These are phyloP conservation scores for Anoura caudifer DNA, from an alignment of 2,113 vertebrate genomes.

Conservation along the genomic window DNA sequence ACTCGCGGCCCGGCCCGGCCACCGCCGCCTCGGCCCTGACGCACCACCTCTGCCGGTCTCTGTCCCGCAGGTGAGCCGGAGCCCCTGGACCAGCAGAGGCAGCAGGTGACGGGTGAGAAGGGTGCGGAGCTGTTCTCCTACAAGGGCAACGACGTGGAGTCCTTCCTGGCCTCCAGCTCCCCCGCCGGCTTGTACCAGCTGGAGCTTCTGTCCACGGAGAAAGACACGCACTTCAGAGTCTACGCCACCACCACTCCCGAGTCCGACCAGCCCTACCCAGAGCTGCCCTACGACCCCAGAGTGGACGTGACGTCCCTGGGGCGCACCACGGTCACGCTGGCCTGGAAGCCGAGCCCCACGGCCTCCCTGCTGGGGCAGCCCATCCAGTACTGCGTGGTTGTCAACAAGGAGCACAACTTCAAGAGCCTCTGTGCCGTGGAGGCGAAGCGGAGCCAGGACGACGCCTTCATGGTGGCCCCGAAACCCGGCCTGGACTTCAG, in stretches of 20 bases:
- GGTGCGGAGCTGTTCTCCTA: conserved; percentile 93
- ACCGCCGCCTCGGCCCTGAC: not conserved
- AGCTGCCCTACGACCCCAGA: conserved; percentile 94
- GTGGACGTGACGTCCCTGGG: conserved; percentile 94
- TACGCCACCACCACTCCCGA: conserved; percentile 96
- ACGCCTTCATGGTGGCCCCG: conserved; percentile 92
- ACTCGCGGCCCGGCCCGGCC: too few relatives aligned
- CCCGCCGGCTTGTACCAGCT: conserved; percentile 95
- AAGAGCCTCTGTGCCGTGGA: conserved; percentile 97
- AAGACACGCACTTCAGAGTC: conserved; percentile 96
- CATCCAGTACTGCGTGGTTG: conserved; percentile 94
- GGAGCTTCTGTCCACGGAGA: conserved; percentile 97
- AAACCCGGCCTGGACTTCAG: conserved; percentile 96
- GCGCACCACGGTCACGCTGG: conserved; percentile 92
- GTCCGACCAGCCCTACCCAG: conserved; percentile 95
- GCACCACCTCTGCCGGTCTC: not conserved
- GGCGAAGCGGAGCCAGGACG: conserved; percentile 89
- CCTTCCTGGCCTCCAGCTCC: conserved; percentile 91
- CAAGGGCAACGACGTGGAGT: conserved; percentile 97
- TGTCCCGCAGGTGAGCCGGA: conserved; percentile 89
- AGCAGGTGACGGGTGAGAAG: conserved; percentile 87
- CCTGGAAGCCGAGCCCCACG: conserved; percentile 96
- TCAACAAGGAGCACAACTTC: conserved; percentile 98
- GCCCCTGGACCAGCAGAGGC: conserved; percentile 93
- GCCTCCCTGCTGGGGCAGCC: conserved; percentile 90